Evolutionary conservation across 2,113 vertebrate genomes (phyloP).

Genomic region (Poecilia latipinna): DNA sequence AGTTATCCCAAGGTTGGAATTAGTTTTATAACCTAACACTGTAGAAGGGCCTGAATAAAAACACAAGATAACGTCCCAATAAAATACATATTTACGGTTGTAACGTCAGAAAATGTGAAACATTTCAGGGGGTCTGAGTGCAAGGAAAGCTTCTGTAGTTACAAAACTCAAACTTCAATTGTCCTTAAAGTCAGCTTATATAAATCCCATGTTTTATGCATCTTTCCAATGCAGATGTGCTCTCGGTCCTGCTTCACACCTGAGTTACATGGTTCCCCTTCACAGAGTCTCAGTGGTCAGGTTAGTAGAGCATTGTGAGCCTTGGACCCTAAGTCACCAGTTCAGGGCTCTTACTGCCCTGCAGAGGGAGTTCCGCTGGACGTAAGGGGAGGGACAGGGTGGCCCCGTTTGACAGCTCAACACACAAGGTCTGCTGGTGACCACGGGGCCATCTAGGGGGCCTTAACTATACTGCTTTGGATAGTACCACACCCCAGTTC

Average conservation of each 20-base stretch:
- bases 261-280: slow-evolving; percentile 60
- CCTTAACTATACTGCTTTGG: slow-evolving; percentile 66
- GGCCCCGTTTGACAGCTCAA: slow-evolving; percentile 74
- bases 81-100: not conserved
- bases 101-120: not conserved
- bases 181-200: slow-evolving; percentile 57
- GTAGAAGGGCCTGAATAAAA: too few species aligned
- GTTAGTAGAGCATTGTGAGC: slow-evolving; percentile 51
- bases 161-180: slow-evolving; percentile 35
- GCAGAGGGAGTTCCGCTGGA: slow-evolving; percentile 60
- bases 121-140: not conserved
- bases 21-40: not conserved
- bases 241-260: slow-evolving; percentile 45
- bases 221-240: slow-evolving; percentile 57
- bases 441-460: slow-evolving; percentile 70
- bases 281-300: slow-evolving; percentile 49
- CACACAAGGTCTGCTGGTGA: slow-evolving; percentile 78
- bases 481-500: slow-evolving; percentile 63
- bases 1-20: not conserved
- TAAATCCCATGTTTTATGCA: slow-evolving; percentile 50
- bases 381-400: slow-evolving; percentile 68
- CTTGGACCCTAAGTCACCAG: slow-evolving; percentile 29
- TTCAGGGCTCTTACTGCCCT: slow-evolving; percentile 51
- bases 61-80: too few species aligned
- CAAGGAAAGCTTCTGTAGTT: not conserved